Evolutionary conservation across 2,797 vertebrate genomes (phyloP).

Genomic region (Sebastes elongatus): DNA sequence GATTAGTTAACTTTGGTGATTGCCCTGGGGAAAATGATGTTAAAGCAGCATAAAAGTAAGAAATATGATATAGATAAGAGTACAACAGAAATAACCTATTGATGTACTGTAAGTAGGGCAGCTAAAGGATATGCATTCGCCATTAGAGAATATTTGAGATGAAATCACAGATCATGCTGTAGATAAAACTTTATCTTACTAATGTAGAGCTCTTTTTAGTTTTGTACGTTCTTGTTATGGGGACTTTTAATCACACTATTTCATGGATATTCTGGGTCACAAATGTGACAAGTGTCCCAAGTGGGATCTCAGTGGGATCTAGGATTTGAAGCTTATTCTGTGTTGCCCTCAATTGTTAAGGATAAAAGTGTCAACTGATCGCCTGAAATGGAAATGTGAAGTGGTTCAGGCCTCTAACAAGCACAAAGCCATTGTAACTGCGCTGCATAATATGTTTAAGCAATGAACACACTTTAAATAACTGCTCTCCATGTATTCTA

Average conservation of each 20-base stretch:
- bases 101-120: not conserved
- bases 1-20: not conserved
- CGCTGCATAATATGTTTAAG: constrained; percentile 22
- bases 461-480: constrained; percentile 24
- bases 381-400: constrained; percentile 35
- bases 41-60: not conserved
- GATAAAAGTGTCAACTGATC: constrained; percentile 25
- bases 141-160: not conserved
- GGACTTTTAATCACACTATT: not conserved
- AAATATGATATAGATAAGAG: not conserved
- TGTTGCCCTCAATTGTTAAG: not conserved
- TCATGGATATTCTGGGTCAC: not conserved
- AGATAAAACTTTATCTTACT: not conserved
- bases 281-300: not conserved
- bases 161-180: not conserved
- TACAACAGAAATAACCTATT: not conserved
- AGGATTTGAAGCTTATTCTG: constrained; percentile 1
- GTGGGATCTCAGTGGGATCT: not conserved
- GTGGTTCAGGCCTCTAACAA: not conserved
- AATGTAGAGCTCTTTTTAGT: not conserved
- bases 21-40: not conserved
- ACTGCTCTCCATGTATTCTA: constrained; percentile 23
- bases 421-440: not conserved
- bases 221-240: not conserved
- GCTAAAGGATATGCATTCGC: not conserved